Conservation (phyloP, 2,888 invertebrate genomes). For the Rotaria sp. region DNA sequence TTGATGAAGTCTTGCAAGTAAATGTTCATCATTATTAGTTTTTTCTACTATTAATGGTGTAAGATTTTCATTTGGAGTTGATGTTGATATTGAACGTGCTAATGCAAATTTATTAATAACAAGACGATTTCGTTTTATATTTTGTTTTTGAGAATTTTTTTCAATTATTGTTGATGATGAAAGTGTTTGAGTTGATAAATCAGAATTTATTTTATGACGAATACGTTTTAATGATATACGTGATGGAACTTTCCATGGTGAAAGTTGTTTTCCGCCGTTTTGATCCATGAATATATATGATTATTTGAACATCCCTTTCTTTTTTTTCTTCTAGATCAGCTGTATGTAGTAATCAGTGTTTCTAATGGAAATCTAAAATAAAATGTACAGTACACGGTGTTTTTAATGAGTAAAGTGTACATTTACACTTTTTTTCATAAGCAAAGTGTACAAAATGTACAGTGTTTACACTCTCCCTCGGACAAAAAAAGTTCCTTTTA, state of each 20-base stretch:
- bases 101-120: slow-evolving; percentile 5
- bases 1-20: background rate
- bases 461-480: no score
- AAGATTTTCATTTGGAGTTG: background rate
- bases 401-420: no score
- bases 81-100: background rate
- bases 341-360: no score
- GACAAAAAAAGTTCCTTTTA: no score
- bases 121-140: background rate
- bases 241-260: slow-evolving; percentile 27
- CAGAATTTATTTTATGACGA: background rate
- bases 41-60: background rate
- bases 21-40: background rate
- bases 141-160: background rate
- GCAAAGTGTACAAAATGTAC: no score
- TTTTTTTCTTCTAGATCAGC: no score
- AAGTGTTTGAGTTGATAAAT: background rate
- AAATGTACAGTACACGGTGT: no score
- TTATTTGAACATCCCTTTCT: background rate
- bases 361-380: no score
- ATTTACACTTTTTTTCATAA: no score
- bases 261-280: background rate
- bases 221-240: slow-evolving; percentile 3
- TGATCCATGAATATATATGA: background rate
- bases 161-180: background rate